These are phyloP conservation scores for Eristalis tenax DNA, from an alignment of 2,888 invertebrate genomes.

Conservation along the genomic window DNA sequence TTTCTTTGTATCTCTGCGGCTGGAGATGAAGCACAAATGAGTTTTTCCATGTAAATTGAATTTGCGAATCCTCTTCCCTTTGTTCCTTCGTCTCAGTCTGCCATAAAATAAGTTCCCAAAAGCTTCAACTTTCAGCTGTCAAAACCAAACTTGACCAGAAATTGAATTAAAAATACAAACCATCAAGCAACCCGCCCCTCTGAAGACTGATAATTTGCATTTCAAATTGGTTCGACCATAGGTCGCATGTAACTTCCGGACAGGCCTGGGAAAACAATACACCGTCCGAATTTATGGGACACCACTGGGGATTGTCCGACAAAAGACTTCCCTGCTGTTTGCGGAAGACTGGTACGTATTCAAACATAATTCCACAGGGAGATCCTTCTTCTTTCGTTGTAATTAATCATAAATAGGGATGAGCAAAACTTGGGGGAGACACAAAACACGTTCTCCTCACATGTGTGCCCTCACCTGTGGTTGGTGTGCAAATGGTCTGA, in stretches of 20 bases:
- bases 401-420: background rate
- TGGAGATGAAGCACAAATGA: background rate
- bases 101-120: background rate
- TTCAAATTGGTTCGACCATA: too few relatives aligned
- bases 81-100: background rate
- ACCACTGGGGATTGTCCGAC: too few relatives aligned
- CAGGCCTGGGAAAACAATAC: too few relatives aligned
- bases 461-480: background rate
- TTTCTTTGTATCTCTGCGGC: too few relatives aligned
- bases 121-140: background rate
- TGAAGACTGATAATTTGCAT: too few relatives aligned
- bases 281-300: too few relatives aligned
- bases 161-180: too few relatives aligned
- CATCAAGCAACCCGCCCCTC: too few relatives aligned
- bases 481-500: background rate
- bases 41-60: background rate
- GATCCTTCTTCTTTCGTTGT: background rate
- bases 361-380: background rate
- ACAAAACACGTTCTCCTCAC: background rate
- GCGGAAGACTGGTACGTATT: too few relatives aligned
- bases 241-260: too few relatives aligned
- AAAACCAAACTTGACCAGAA: too few relatives aligned
- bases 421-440: background rate
- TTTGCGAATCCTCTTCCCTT: background rate
- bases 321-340: too few relatives aligned